Evolutionary conservation across 2,113 vertebrate species (phyloP).

Genomic region (Drymodes brunneopygia): DNA sequence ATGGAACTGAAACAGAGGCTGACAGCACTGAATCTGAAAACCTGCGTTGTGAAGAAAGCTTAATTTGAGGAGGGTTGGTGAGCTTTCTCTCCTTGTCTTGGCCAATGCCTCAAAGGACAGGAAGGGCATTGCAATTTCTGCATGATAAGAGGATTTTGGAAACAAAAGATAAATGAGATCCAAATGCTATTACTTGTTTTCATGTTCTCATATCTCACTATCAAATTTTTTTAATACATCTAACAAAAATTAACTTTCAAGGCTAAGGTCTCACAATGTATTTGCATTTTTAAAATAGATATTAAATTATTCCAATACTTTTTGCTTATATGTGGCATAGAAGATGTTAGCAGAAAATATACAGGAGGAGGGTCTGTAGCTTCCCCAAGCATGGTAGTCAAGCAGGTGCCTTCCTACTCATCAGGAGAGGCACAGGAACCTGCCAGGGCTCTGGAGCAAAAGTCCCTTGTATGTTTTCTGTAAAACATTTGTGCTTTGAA

Average conservation of each 20-base stretch:
- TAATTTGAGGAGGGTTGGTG: not conserved
- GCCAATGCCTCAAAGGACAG: not conserved
- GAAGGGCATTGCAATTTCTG: not conserved
- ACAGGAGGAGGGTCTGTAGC: not conserved
- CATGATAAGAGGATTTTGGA: not conserved
- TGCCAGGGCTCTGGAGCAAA: not conserved
- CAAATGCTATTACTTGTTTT: not conserved
- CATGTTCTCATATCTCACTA: not conserved
- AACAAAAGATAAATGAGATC: not conserved
- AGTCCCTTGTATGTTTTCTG: not conserved
- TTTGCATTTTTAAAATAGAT: not conserved
- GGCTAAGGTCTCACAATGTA: not conserved
- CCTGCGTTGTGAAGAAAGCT: not conserved
- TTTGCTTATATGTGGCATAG: not conserved
- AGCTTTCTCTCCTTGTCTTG: not conserved
- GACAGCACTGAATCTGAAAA: not conserved
- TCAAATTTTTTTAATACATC: not conserved
- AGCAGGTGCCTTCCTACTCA: not conserved
- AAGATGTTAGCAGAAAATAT: slow-evolving; percentile 20
- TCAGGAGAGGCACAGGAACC: not conserved
- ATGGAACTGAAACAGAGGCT: not conserved
- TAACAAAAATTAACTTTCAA: not conserved
- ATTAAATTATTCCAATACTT: slow-evolving; percentile 23
- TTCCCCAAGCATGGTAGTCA: not conserved
- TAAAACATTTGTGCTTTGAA: not conserved